Base-by-base conservation (phyloP, 2,797 vertebrate species). In the Gallinago nigripennis region DNA sequence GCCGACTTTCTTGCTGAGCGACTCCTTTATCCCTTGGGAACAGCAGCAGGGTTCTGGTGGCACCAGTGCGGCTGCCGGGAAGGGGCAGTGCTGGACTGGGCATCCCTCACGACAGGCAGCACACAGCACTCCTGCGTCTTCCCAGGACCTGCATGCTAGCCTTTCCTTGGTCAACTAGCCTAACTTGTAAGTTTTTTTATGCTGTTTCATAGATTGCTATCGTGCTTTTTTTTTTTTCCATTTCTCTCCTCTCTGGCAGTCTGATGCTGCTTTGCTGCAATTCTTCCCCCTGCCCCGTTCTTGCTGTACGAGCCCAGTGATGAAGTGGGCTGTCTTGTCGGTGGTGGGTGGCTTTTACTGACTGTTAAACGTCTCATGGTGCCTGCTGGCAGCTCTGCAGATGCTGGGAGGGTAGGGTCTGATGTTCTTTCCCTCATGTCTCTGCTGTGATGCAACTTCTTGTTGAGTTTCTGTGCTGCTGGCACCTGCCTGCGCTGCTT, bases 1-100 rank as follows among this genome's bases (percentile, higher is more conserved):
- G 88, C 56, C 66, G 68, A 70, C 79, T 94, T 94, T 92, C 82
- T 91, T 82, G 90, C 86, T 66, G 21, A 82, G 46, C 82, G 63
- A 16, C 68, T 86, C n/a, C 35, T 92, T 80, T 66, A 72, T 87
- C 43, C 76, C 39, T 27, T 90, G 56, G 43, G 82, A 94, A 39
- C 5, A 68, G 16, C 81, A 80, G 25, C 23, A 56, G 14, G 18
- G 39, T 37, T 88, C 58, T 69, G 51, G 35, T 77, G 71, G 18
- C 16, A 9, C 35, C 30, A 31, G 53, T 71, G 25, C 16, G 14
- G 18, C 53, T 45, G 8, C 24, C 9, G 71, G 63, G 45, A 66
- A 43, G 39, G 20, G 66, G 18, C 70, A 69, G 37, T 64, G 78
- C 41, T 3, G 2, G 5, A 16, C 25, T 73, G 68, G 58, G 48